Percentiles rank a stretch among this genome's conserved stretches.
Evolutionary conservation across 2,797 vertebrate genomes (phyloP).

Genomic region (Podarcis siculus): DNA sequence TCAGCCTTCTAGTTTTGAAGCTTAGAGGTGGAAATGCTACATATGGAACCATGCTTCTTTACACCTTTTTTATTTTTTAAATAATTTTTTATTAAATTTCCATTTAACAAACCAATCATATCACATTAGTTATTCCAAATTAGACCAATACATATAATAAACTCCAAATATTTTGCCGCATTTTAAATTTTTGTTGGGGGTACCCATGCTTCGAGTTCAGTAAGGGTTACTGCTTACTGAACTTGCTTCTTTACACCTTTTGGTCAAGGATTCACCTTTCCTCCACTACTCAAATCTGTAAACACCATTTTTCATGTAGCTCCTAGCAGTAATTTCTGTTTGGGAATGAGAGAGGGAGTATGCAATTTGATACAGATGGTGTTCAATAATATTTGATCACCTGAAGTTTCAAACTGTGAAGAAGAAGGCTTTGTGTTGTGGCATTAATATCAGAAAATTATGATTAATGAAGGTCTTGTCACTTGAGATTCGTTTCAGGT

Average conservation of each 20-base stretch:
- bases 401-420: slow-evolving; percentile 68
- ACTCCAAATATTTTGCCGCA: too few relatives aligned
- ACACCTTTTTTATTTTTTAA: too few relatives aligned
- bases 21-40: not conserved
- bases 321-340: slow-evolving; percentile 24
- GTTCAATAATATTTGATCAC: slow-evolving; percentile 56
- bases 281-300: not conserved
- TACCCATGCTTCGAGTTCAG: too few relatives aligned
- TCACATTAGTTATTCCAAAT: too few relatives aligned
- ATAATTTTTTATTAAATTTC: too few relatives aligned
- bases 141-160: too few relatives aligned
- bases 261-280: not conserved
- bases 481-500: slow-evolving; percentile 77
- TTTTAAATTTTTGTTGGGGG: too few relatives aligned
- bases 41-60: not conserved
- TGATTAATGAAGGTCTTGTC: slow-evolving; percentile 79
- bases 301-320: slow-evolving; percentile 38
- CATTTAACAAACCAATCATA: too few relatives aligned
- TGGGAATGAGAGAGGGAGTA: slow-evolving; percentile 35
- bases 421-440: slow-evolving; percentile 70
- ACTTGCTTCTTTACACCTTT: not conserved
- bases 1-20: not conserved
- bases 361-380: slow-evolving; percentile 52
- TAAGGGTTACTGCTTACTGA: too few relatives aligned
- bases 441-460: slow-evolving; percentile 70